phyloP scores from a whole-genome alignment of 2,113 vertebrate genomes.

The Promerops cafer region DNA sequence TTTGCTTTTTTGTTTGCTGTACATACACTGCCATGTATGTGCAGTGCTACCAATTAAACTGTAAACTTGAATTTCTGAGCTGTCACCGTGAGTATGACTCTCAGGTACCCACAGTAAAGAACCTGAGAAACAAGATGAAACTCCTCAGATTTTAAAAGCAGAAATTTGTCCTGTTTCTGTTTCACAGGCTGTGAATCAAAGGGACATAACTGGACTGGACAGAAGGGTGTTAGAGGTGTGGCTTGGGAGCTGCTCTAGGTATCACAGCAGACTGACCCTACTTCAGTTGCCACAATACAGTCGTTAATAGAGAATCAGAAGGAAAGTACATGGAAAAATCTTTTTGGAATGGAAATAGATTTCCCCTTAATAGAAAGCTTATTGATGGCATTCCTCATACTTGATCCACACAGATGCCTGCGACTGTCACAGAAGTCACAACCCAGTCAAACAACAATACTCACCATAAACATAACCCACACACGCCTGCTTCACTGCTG shows the following conservation, averaged over 20 bases:
- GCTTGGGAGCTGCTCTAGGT: neutral
- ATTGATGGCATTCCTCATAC: neutral
- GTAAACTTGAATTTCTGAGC: neutral
- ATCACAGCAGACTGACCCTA: neutral
- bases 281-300: neutral
- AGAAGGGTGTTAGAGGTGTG: neutral
- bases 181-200: neutral
- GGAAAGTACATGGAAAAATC: neutral
- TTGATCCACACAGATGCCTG: neutral
- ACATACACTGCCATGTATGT: neutral
- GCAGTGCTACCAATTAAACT: neutral
- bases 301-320: neutral
- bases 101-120: neutral
- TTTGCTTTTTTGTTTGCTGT: neutral
- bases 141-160: neutral
- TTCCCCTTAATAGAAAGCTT: neutral
- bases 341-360: neutral
- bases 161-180: neutral
- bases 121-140: neutral
- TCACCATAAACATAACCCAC: slow-evolving; percentile 94
- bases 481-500: slow-evolving; percentile 86
- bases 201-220: neutral
- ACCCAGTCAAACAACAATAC: neutral
- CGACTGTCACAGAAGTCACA: neutral
- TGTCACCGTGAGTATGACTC: neutral